Evolutionary conservation across 2,888 invertebrate species (phyloP).

Genomic region (Sarcophaga subvicina): DNA sequence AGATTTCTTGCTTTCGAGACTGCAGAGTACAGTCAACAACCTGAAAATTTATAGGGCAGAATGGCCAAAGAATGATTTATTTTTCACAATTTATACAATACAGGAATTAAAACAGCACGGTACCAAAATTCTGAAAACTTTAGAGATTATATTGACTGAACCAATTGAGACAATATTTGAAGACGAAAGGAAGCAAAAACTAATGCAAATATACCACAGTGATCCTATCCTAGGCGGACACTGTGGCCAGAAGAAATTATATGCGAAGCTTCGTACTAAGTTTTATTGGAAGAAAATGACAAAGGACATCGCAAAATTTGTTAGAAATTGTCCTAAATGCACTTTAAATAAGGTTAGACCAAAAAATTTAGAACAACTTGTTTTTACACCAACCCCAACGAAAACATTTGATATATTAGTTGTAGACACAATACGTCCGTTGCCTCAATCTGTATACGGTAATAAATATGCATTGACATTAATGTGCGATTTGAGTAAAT

Average conservation of each 20-base stretch:
- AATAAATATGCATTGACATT: no score
- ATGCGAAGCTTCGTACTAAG: constrained; percentile 39
- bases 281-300: constrained; percentile 63
- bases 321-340: no score
- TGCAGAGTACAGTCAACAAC: constrained; percentile 8
- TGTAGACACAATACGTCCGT: constrained; percentile 66
- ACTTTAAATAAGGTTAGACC: no score
- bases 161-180: constrained; percentile 21
- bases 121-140: constrained; percentile 9
- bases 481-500: background rate
- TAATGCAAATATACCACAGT: constrained; percentile 36
- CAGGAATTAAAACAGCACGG: background rate
- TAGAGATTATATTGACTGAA: constrained; percentile 25
- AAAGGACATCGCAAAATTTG: constrained; percentile 31
- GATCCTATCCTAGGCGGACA: constrained; percentile 37
- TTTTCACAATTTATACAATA: constrained; percentile 18
- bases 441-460: constrained; percentile 40
- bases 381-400: constrained; percentile 53
- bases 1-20: constrained; percentile 30
- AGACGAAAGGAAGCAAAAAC: background rate
- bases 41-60: constrained; percentile 8
- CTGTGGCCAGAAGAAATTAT: constrained; percentile 27
- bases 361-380: constrained; percentile 43
- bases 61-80: constrained; percentile 24
- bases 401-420: constrained; percentile 58